phyloP scores from a whole-genome alignment of 2,888 invertebrate genomes.

The Dendrolimus houi region DNA sequence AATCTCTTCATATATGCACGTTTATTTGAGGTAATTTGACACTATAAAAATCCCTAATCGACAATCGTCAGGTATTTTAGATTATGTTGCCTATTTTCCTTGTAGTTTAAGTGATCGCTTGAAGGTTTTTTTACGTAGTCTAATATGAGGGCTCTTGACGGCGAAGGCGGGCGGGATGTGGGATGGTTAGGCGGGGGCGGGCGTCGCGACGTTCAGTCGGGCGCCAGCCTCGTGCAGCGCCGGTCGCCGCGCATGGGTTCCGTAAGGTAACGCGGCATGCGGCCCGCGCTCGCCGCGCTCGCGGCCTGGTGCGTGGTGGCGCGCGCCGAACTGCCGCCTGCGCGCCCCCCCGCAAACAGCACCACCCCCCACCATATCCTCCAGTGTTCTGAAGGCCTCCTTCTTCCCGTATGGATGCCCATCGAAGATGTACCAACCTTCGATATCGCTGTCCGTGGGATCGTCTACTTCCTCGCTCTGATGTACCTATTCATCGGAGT shows the following conservation, averaged over 20 bases:
- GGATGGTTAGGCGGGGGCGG: constrained; percentile 25
- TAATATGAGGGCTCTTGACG: constrained; percentile 6
- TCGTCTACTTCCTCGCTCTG: constrained; percentile 92
- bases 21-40: too few species aligned
- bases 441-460: constrained; percentile 89
- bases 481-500: constrained; percentile 98
- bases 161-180: constrained; percentile 20
- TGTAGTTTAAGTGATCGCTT: neutral
- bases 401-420: constrained; percentile 94
- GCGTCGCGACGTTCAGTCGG: constrained; percentile 63
- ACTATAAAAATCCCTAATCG: too few species aligned
- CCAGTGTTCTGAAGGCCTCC: constrained; percentile 87
- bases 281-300: constrained; percentile 68
- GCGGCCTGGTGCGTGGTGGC: constrained; percentile 64
- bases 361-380: constrained; percentile 52
- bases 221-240: constrained; percentile 69
- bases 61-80: neutral
- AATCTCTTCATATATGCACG: too few species aligned
- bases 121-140: constrained; percentile 1
- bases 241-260: constrained; percentile 54
- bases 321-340: constrained; percentile 56
- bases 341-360: constrained; percentile 52
- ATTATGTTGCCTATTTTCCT: neutral
- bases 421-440: constrained; percentile 82
- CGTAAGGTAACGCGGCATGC: constrained; percentile 66